A percentile compares a stretch with the other conserved stretches of the same genome.
phyloP scores from a whole-genome alignment of 2,888 invertebrate species.

The Cabera pusaria region DNA sequence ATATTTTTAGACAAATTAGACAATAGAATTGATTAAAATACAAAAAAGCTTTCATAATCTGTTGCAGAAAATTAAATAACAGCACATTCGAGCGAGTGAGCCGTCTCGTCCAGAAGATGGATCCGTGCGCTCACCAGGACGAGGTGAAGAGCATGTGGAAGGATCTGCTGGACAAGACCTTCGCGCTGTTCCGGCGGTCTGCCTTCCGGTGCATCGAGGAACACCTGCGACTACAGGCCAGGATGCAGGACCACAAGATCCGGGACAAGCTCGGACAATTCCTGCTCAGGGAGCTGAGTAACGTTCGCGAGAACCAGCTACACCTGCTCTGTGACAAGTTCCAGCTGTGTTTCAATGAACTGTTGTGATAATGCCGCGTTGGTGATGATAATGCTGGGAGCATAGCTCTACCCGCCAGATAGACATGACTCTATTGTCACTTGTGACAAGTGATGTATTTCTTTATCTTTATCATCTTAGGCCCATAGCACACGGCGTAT shows the following conservation, averaged over 20 bases:
- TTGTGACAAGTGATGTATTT: no score
- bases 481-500: no score
- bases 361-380: no score
- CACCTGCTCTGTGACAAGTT: slow-evolving; percentile 42
- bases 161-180: slow-evolving; percentile 38
- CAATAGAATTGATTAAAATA: no score
- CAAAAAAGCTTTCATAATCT: no score
- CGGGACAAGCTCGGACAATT: slow-evolving; percentile 28
- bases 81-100: slow-evolving; percentile 23
- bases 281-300: slow-evolving; percentile 33
- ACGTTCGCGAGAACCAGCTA: slow-evolving; percentile 36
- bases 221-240: slow-evolving; percentile 20
- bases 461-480: no score
- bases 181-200: slow-evolving; percentile 31
- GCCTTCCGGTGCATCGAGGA: slow-evolving; percentile 31
- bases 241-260: slow-evolving; percentile 10
- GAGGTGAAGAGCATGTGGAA: slow-evolving; percentile 42
- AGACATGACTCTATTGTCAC: no score
- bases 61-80: slow-evolving; percentile 37
- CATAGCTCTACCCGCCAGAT: no score
- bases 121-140: slow-evolving; percentile 41
- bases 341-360: slow-evolving; percentile 45
- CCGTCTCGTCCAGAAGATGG: slow-evolving; percentile 18
- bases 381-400: no score
- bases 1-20: no score